Percentiles rank a stretch among this genome's conserved stretches.
These are phyloP conservation scores for Chrysoperla carnea DNA, from an alignment of 1,140 invertebrate species.

Conservation along the genomic window DNA sequence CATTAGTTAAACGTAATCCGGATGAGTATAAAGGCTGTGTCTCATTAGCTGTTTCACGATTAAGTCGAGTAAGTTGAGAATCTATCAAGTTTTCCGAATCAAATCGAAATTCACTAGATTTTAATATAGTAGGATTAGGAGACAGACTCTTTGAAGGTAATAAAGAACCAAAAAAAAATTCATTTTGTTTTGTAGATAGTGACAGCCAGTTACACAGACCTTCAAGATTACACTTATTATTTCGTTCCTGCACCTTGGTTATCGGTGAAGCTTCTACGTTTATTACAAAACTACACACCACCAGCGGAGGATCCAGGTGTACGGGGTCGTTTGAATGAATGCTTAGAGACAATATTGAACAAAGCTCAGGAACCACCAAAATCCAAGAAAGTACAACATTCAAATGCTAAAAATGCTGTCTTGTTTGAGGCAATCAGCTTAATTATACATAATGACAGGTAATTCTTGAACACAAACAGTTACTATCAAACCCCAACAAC, in stretches of 20 bases:
- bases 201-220: conserved; percentile 92
- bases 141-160: conserved; percentile 3
- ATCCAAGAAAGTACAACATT: conserved; percentile 99
- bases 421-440: conserved; percentile 99
- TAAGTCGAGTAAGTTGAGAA: conserved; percentile 63
- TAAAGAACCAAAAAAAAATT: neutral
- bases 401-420: conserved; percentile 99
- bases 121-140: neutral
- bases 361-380: conserved; percentile 99
- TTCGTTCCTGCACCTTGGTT: conserved; percentile 99
- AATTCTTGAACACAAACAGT: conserved; percentile 7
- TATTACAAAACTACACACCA: conserved; percentile 97
- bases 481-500: too few species aligned
- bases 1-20: conserved; percentile 94
- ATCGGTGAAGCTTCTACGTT: conserved; percentile 89
- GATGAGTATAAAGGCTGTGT: conserved; percentile 99
- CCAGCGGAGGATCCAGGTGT: conserved; percentile 90
- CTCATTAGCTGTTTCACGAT: conserved; percentile 87
- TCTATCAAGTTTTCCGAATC: neutral
- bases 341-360: conserved; percentile 98
- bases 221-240: conserved; percentile 99
- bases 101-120: neutral
- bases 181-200: conserved; percentile 55
- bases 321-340: conserved; percentile 88
- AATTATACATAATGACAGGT: conserved; percentile 96